phyloP scores from a whole-genome alignment of 2,888 invertebrate genomes.

The Drosophila paucipuncta region DNA sequence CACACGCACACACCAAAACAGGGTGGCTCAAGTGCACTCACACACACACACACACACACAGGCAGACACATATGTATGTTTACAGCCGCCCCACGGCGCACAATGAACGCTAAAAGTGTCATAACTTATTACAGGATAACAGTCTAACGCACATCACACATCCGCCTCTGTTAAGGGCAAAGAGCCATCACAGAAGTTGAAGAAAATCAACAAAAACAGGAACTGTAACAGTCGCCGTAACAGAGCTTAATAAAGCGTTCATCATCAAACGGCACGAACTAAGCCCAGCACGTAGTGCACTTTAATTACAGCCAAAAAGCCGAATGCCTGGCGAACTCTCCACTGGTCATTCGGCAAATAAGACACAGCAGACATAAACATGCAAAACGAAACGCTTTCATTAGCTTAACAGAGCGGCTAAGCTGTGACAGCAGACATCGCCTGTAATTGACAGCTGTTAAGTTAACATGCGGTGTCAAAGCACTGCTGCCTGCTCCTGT shows the following conservation, averaged over 20 bases:
- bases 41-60: constrained; percentile 11
- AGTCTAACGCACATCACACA: constrained; percentile 60
- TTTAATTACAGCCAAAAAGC: constrained; percentile 62
- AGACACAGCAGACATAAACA: background rate
- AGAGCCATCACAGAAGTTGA: constrained; percentile 21
- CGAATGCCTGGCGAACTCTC: constrained; percentile 31
- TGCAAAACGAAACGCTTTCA: constrained; percentile 34
- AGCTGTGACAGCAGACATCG: constrained; percentile 39
- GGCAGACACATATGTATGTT: background rate
- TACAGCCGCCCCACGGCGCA: constrained; percentile 31
- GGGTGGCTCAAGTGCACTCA: constrained; percentile 40
- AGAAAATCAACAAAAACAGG: constrained; percentile 12
- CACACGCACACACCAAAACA: constrained; percentile 8
- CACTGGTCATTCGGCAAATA: constrained; percentile 32
- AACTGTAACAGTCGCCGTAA: constrained; percentile 29
- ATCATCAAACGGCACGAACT: constrained; percentile 55
- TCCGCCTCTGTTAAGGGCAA: constrained; percentile 48
- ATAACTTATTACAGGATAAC: constrained; percentile 68
- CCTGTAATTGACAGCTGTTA: constrained; percentile 78
- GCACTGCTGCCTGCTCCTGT: constrained; percentile 26
- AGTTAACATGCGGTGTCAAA: constrained; percentile 64
- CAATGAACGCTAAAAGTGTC: constrained; percentile 75
- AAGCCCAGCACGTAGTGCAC: constrained; percentile 66
- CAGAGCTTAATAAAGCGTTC: constrained; percentile 58
- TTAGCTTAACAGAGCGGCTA: constrained; percentile 54